A percentile compares a stretch with the other conserved stretches of the same genome.
These are phyloP conservation scores for Idaea straminata DNA, from an alignment of 2,888 invertebrate species.

Conservation along the genomic window DNA sequence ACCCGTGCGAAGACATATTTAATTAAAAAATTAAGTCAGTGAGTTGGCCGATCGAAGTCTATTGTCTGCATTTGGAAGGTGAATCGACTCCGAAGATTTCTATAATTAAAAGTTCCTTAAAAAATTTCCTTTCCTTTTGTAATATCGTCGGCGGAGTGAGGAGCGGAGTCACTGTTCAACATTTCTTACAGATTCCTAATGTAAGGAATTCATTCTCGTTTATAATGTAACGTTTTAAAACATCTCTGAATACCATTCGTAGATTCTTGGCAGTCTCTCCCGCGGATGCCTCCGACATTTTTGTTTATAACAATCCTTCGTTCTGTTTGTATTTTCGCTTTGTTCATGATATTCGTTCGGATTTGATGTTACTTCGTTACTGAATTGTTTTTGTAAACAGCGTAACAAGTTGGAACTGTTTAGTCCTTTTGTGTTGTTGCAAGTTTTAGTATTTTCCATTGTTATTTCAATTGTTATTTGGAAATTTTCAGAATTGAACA, in stretches of 20 bases:
- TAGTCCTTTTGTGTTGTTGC: slow-evolving; percentile 30
- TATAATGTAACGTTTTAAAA: slow-evolving; percentile 40
- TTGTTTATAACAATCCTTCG: slow-evolving; percentile 51
- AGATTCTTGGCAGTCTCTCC: slow-evolving; percentile 44
- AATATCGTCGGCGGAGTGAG: slow-evolving; percentile 16
- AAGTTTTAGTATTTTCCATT: slow-evolving; percentile 8
- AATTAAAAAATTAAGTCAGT: too few species aligned
- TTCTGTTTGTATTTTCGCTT: slow-evolving; percentile 55
- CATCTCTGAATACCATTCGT: slow-evolving; percentile 47
- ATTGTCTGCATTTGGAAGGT: slow-evolving; percentile 32
- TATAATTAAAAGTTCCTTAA: slow-evolving; percentile 49
- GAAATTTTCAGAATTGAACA: slow-evolving; percentile 26
- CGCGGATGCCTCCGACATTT: slow-evolving; percentile 49
- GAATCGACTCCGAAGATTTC: slow-evolving; percentile 42
- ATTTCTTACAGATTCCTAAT: slow-evolving; percentile 28
- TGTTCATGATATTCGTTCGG: slow-evolving; percentile 58
- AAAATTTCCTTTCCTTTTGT: slow-evolving; percentile 32
- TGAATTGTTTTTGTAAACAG: slow-evolving; percentile 59
- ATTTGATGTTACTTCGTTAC: slow-evolving; percentile 57
- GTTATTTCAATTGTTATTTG: slow-evolving; percentile 27
- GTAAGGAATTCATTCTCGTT: slow-evolving; percentile 23
- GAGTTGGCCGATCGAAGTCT: slow-evolving; percentile 33
- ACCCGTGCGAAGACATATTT: too few species aligned
- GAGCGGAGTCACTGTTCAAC: slow-evolving; percentile 21
- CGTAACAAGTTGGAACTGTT: slow-evolving; percentile 41